Percentiles rank a stretch among this genome's conserved stretches.
phyloP scores from a whole-genome alignment of 2,888 invertebrate genomes.

The Cantharis flavilabris region DNA sequence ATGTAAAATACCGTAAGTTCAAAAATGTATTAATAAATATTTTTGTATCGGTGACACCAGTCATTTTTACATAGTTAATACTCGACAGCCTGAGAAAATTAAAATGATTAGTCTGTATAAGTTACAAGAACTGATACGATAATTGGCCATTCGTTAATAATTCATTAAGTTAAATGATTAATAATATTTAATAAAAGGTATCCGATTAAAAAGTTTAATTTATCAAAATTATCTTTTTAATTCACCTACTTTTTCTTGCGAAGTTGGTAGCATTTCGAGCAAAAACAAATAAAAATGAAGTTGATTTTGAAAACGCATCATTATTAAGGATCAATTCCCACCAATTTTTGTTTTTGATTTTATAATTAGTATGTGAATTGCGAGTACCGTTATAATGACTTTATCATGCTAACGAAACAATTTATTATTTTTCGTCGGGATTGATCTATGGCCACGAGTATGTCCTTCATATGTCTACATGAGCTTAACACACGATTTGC shows the following conservation, averaged over 20 bases:
- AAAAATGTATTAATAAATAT: neutral
- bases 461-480: constrained; percentile 11
- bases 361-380: constrained; percentile 14
- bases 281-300: neutral
- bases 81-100: constrained; percentile 16
- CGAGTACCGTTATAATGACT: constrained; percentile 19
- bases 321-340: constrained; percentile 4
- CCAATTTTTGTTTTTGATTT: constrained; percentile 15
- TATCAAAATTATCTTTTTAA: neutral
- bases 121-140: constrained; percentile 9
- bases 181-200: neutral
- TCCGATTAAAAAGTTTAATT: neutral
- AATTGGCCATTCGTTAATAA: constrained; percentile 1
- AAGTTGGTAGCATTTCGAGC: neutral
- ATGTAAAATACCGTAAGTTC: neutral
- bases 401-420: constrained; percentile 16
- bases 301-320: neutral
- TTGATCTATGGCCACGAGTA: constrained; percentile 10
- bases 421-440: constrained; percentile 10
- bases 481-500: neutral
- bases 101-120: constrained; percentile 6
- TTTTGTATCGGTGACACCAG: neutral
- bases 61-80: neutral
- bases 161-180: neutral
- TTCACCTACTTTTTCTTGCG: neutral